These are phyloP conservation scores for Chauna torquata DNA, from an alignment of 2,113 vertebrate species.

Conservation along the genomic window DNA sequence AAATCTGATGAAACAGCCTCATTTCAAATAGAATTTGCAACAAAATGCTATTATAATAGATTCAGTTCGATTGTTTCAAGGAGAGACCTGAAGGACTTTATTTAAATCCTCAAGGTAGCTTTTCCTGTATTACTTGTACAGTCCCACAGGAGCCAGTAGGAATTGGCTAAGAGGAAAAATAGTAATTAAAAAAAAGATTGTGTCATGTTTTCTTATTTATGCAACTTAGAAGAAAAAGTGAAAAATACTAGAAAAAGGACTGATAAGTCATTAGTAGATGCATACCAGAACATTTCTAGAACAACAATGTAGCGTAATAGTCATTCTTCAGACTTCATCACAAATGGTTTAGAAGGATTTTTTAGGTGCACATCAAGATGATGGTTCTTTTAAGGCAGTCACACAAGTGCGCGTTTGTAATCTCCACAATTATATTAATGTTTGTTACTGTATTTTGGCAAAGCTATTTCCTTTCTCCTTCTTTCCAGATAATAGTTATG, in stretches of 20 bases:
- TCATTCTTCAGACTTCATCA: neutral
- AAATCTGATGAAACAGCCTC: neutral
- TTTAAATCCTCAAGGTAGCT: neutral
- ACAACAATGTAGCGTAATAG: fast-evolving
- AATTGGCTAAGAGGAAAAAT: neutral
- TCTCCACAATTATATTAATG: neutral
- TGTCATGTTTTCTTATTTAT: neutral
- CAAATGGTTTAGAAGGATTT: neutral
- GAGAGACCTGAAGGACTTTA: neutral
- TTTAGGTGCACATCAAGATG: neutral
- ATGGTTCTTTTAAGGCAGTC: neutral
- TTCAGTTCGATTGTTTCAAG: neutral
- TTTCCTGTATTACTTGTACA: neutral
- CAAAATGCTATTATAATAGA: neutral
- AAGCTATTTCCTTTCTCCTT: neutral
- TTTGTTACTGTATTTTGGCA: neutral
- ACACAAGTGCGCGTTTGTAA: neutral
- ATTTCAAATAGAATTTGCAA: neutral
- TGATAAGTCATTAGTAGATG: neutral
- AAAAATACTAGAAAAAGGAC: neutral
- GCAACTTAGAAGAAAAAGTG: neutral
- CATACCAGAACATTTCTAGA: neutral
- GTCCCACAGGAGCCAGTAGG: fast-evolving
- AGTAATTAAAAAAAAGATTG: neutral
- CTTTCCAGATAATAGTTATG: neutral